Evolutionary conservation across 2,888 invertebrate genomes (phyloP), one percentile per base, ranked within the genome.

Genomic region (Limnephilus rhombicus): DNA sequence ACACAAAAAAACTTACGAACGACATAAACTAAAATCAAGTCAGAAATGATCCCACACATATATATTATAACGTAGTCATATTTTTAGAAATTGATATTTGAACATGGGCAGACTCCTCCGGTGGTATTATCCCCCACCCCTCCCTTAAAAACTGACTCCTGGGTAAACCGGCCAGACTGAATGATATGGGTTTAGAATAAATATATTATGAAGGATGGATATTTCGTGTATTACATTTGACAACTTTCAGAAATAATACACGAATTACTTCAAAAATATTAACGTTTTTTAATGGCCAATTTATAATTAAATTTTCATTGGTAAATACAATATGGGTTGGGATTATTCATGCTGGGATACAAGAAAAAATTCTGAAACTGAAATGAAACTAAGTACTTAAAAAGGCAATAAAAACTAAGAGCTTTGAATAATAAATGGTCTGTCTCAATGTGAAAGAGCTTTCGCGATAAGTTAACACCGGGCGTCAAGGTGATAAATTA

Each of bases 351-450:
- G 68, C 18, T 41, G 41, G 1, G 45, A 45, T 45, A 45, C 9
- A 41, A 5, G 41, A 41, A 45, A 11, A 24, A 68, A 68, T 68
- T 24, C 53, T 18, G 24, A 68, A 68, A 68, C 9, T 68, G 9
- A 68, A 68, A 68, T 68, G n/a, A 68, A 68, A n/a, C 24, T 9
- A 68, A n/a, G n/a, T 68, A 68, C 68, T 68, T n/a, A 68, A 68
- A n/a, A 68, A 68, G n/a, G n/a, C 68, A 68, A 86, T 86, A 86
- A 86, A 86, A 29, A 86, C 86, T 29, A 86, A 49, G 45, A 86
- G 86, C 86, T 86, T 86, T 45, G 86, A 86, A 86, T 86, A 86
- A 86, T 49, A 86, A 86, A 86, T 86, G 29, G 49, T 5, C 49
- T 86, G 37, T 45, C 86, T 45, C 37, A 86, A 45, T 4, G 29